Base-by-base conservation (phyloP, 2,113 vertebrate genomes). In the Sinocyclocheilus maitianheensis region DNA sequence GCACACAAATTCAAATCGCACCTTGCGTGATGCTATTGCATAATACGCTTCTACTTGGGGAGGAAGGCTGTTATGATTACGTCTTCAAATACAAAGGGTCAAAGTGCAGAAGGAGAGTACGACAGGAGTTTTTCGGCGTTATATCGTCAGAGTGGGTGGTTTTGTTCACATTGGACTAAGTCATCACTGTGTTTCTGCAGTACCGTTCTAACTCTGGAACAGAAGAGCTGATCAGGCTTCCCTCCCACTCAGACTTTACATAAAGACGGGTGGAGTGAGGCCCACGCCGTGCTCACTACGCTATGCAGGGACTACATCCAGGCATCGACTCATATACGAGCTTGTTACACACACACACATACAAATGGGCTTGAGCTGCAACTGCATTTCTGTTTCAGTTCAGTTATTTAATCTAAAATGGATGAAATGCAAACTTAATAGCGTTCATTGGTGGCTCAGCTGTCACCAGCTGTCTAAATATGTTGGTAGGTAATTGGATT, bases 181-280 rank as follows among this genome's bases (percentile, higher is more conserved):
- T 82, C 81, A 22, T 82, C 24, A 13, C 26, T 82, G 80, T 46
- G 13, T 77, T 53, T 69, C 48, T 55, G 74, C 48, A 48, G 81
- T 55, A 30, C 75, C 12, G 74, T 58, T 77, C 24, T 77, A 30
- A 62, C 87, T 90, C 69, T 55, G 58, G 67, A 84, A 69, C 71
- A 80, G 76, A 77, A 46, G 88, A 88, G 85, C 55, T 69, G 89
- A 89, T 83, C 63, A 40, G 81, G 76, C 71, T 86, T 77, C 72
- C 87, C 92, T 92, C 93, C 93, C 89, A 94, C 94, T 88, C 82
- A 87, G 76, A 30, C 81, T 94, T 93, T 93, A 93, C 92, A 93
- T 94, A 92, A 93, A 93, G 90, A 90, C 83, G 79, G 63, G 84
- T 84, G 18, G 85, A 87, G 26, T 86, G n/a, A 88, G 86, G 86